Conservation (phyloP, 1,140 invertebrate species). For the Goniozus legneri region DNA sequence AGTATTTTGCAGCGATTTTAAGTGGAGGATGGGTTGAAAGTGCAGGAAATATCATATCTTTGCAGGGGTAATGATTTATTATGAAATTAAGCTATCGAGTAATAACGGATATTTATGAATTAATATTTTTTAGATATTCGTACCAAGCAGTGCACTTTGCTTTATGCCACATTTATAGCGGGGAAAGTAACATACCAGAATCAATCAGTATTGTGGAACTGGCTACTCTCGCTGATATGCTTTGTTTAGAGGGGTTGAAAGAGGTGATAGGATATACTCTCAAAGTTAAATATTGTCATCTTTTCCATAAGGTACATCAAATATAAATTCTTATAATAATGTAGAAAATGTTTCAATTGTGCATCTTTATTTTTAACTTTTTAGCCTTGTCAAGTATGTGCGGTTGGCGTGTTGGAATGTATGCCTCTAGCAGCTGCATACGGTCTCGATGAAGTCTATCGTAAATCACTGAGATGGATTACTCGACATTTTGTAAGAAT, state of each 20-base stretch:
- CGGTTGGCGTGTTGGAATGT: conserved; percentile 76
- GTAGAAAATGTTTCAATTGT: conserved; percentile 25
- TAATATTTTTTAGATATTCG: conserved; percentile 63
- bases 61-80: conserved; percentile 68
- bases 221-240: conserved; percentile 81
- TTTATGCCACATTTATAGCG: conserved; percentile 88
- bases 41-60: conserved; percentile 73
- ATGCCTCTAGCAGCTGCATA: conserved; percentile 77
- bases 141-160: conserved; percentile 84
- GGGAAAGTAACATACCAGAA: conserved; percentile 78
- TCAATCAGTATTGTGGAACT: conserved; percentile 81
- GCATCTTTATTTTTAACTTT: conserved; percentile 25
- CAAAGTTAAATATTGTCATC: conserved; percentile 86
- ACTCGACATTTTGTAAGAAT: conserved; percentile 79
- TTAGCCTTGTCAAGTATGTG: conserved; percentile 75
- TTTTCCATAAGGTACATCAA: conserved; percentile 74
- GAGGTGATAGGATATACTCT: conserved; percentile 84
- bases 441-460: conserved; percentile 81
- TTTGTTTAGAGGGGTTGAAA: conserved; percentile 83
- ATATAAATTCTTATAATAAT: background rate
- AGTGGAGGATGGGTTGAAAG: conserved; percentile 80
- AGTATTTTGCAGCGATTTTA: conserved; percentile 87
- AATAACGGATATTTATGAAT: conserved; percentile 5
- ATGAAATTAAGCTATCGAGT: conserved; percentile 26
- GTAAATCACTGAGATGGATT: conserved; percentile 81